Evolutionary conservation across 2,113 vertebrate species (phyloP).

Genomic region (Scatophagus argus): DNA sequence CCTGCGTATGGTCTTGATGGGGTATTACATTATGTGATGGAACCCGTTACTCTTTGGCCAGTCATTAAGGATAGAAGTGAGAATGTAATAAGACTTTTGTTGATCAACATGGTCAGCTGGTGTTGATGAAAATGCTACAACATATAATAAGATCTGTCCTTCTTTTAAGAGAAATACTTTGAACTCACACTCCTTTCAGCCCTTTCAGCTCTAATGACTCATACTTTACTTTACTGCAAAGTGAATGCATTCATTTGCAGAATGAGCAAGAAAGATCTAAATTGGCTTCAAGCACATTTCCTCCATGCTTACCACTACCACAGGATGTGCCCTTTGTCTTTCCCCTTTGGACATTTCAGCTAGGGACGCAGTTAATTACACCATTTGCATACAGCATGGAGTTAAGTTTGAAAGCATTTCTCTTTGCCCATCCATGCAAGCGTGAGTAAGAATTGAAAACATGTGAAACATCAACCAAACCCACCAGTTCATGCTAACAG

Average conservation of each 20-base stretch:
- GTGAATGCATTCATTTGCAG: slow-evolving; percentile 34
- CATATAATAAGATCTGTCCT: neutral
- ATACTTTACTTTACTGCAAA: slow-evolving; percentile 21
- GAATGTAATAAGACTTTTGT: neutral
- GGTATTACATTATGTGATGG: neutral
- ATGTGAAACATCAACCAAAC: neutral
- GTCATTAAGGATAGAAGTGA: neutral
- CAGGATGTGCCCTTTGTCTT: neutral
- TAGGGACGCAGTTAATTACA: neutral
- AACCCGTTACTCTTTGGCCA: neutral
- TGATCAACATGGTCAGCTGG: neutral
- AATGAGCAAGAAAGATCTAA: slow-evolving; percentile 17
- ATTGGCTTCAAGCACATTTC: slow-evolving; percentile 34
- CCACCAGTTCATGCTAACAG: neutral
- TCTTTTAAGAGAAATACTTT: neutral
- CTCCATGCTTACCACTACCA: slow-evolving; percentile 14
- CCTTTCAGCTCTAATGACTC: slow-evolving; percentile 4
- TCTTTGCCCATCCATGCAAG: neutral
- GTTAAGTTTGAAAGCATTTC: neutral
- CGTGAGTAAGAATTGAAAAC: neutral
- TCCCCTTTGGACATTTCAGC: neutral
- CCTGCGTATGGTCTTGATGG: accelerated
- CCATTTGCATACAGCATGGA: neutral
- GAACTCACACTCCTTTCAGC: neutral
- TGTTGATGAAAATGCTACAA: neutral